Percentiles rank a stretch among this genome's conserved stretches.
These are phyloP conservation scores for Catocala fraxini DNA, from an alignment of 2,888 invertebrate genomes.

Conservation along the genomic window DNA sequence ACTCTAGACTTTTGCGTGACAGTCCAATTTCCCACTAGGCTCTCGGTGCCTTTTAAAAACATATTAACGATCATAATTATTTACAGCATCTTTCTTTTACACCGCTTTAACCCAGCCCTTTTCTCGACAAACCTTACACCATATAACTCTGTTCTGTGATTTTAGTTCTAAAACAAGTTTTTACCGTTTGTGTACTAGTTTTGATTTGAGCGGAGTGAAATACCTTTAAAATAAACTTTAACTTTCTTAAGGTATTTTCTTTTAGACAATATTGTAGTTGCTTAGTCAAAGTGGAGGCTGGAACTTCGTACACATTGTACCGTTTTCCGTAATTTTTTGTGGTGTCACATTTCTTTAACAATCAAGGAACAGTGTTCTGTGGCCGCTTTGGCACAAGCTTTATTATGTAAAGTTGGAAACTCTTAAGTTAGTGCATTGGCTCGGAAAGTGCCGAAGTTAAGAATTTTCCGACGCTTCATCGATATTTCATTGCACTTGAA, in stretches of 20 bases:
- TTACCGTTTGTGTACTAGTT: no score
- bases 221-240: no score
- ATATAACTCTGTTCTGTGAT: no score
- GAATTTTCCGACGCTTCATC: constrained; percentile 57
- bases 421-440: constrained; percentile 37
- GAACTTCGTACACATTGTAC: constrained; percentile 1
- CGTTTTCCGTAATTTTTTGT: constrained; percentile 16
- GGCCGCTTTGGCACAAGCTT: constrained; percentile 45
- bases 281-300: neutral
- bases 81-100: no score
- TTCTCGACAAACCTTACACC: no score
- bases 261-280: constrained; percentile 1
- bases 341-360: constrained; percentile 24
- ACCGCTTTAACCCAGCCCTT: no score
- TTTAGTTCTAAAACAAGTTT: no score
- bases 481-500: constrained; percentile 52
- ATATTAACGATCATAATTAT: no score
- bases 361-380: constrained; percentile 34
- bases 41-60: no score
- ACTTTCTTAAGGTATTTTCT: neutral
- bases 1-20: no score
- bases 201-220: no score
- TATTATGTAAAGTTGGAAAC: constrained; percentile 51
- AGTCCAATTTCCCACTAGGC: no score
- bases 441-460: constrained; percentile 52